Evolutionary conservation across 2,888 invertebrate genomes (phyloP), one percentile per base, ranked within the genome.

Genomic region (Fragum whitleyi): DNA sequence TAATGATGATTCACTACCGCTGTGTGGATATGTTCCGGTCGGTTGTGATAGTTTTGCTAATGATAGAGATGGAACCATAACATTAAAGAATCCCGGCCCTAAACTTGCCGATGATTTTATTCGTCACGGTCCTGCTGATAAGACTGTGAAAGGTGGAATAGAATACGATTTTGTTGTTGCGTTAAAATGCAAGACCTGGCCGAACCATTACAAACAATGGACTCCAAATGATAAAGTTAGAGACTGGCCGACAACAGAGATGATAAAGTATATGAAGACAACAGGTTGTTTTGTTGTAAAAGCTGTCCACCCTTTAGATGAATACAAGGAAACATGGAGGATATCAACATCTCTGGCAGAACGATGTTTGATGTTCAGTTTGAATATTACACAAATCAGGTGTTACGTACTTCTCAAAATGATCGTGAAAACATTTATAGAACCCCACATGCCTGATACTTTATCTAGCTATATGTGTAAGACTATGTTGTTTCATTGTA

Each of bases 401-500:
- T 36, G 32, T 36, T 36, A 36, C 9, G 32, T 36, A 36, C 32
- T 36, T 36, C 3, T 36, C 32, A 36, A 36, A 36, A 36, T 36
- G 9, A 9, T 36, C 9, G 32, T 36, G 3, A 36, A 36, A 36
- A 36, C 32, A 36, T 36, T 75, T 47, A 47, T 29, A 19, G 47
- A 14, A 19, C 61, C 61, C 19, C 5, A 29, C n/a, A 42, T 69
- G 42, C 26, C 28, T 11, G 61, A 76, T 23, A 29, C 16, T 7
- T 47, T 76, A 47, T 76, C 75, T 21, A 74, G 74, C 39, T 74
- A 67, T 39, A 32, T 55, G 29, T 74, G 74, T 67, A 74, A 74
- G 55, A 76, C 61, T 3, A 7, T 21, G 51, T 47, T 51, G n/a
- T 70, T 76, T 32, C 32, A 69, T n/a, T 76, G 75, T 51, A 76